A percentile compares a stretch with the other conserved stretches of the same genome.
These are phyloP conservation scores for Heteractis magnifica DNA, from an alignment of 92 coral and sea anemone genomes.

Conservation along the genomic window DNA sequence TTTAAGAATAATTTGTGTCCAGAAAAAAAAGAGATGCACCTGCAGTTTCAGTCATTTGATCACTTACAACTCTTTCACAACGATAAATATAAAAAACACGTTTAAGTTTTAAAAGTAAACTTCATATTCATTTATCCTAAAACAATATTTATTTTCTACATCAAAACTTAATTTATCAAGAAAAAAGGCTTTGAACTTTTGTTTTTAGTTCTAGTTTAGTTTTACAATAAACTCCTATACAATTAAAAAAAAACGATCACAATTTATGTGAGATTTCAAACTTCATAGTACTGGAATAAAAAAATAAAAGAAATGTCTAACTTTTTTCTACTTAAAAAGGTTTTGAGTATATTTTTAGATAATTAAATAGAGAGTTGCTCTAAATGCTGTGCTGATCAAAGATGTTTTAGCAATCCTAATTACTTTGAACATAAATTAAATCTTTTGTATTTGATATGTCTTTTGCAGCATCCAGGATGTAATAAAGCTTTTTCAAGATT, in stretches of 20 bases:
- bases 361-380: background rate
- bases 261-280: background rate
- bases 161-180: too few species aligned
- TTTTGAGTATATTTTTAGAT: background rate
- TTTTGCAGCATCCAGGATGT: conserved; percentile 85
- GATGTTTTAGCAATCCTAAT: background rate
- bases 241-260: background rate
- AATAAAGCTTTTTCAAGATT: conserved; percentile 95
- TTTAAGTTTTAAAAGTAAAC: background rate
- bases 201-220: too few species aligned
- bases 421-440: background rate
- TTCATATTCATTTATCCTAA: background rate
- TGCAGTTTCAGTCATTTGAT: too few species aligned
- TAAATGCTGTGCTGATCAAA: background rate
- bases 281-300: background rate
- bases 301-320: background rate
- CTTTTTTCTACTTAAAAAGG: background rate
- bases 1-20: too few species aligned
- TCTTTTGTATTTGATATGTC: background rate
- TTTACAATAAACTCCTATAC: too few species aligned
- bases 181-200: too few species aligned
- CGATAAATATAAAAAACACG: background rate
- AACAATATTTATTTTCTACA: background rate
- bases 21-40: too few species aligned
- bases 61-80: background rate